Evolutionary conservation across 35 echinoderm and acorn worm species (phyloP), one percentile per base, ranked within the genome.

Genomic region (Ophioderma brevispina): DNA sequence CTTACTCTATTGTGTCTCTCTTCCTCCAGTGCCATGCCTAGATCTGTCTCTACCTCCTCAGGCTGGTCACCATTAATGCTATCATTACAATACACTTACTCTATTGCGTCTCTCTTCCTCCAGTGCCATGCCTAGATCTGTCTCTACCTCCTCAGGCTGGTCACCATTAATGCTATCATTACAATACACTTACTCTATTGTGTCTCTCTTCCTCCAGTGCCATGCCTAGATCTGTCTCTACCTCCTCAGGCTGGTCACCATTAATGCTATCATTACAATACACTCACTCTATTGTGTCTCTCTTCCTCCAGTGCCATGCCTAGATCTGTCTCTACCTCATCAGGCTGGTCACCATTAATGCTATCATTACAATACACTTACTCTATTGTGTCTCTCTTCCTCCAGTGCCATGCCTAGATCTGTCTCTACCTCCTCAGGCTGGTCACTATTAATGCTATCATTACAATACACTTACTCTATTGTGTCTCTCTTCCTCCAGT

Each of bases 11-110:
- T 84, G 31, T 92, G 87, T 98, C 90, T 36, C 11, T 28, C 15
- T 37, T 98, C 89, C 43, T 98, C 96, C 37, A 90, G 80, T 13
- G 83, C 79, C 82, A 94, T 94, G 25, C 81, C 89, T 3, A 95
- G 90, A 75, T 98, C 96, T 0, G 96, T 93, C 64, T 98, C 96
- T 37, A 88, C 93, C 32, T 95, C 96, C 70, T 98, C 96, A 0
- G 93, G 87, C 50, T 98, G 96, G 37, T 92, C 93, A 38, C 81
- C 90, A 23, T 92, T 64, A 32, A 98, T 87, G 32, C 81, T 87
- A 55, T 98, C 93, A 18, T 98, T 93, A 1, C 96, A n/a, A 52
- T 38, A 76, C 34, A n/a, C 96, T 94, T 77, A 98, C 96, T 80
- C 92, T 80, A 64, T 98, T 84, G 31, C 90, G 87, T n/a, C 90